These are phyloP conservation scores for Agrochola lychnidis DNA, from an alignment of 2,888 invertebrate genomes.

Conservation along the genomic window DNA sequence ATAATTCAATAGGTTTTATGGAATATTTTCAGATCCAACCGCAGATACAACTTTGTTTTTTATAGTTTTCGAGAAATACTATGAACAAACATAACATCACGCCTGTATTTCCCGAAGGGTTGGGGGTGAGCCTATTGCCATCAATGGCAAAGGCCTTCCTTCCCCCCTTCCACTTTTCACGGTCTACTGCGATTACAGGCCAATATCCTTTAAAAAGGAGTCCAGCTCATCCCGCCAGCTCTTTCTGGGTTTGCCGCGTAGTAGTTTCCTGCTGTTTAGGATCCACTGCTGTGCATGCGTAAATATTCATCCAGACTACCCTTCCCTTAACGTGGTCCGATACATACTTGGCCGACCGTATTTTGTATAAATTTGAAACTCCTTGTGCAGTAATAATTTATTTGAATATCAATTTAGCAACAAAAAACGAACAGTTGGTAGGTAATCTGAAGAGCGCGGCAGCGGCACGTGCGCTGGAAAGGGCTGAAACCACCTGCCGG, in stretches of 20 bases:
- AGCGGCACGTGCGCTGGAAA: slow-evolving; percentile 71
- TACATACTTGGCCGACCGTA: background rate
- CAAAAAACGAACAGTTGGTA: slow-evolving; percentile 51
- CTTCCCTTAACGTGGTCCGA: background rate
- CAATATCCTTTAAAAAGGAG: too few relatives aligned
- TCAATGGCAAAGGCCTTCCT: too few relatives aligned
- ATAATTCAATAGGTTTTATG: too few relatives aligned
- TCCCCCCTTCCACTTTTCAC: too few relatives aligned
- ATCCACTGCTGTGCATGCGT: too few relatives aligned
- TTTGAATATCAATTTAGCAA: slow-evolving; percentile 45
- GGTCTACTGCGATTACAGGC: background rate
- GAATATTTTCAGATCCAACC: too few relatives aligned
- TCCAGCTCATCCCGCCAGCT: background rate
- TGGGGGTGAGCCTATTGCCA: too few relatives aligned
- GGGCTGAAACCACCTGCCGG: slow-evolving; percentile 79
- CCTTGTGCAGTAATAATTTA: slow-evolving; percentile 1
- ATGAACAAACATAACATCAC: too few relatives aligned
- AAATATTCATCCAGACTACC: too few relatives aligned
- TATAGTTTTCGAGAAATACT: too few relatives aligned
- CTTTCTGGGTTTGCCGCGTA: background rate
- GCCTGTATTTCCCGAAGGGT: too few relatives aligned
- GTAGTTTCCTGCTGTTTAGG: background rate
- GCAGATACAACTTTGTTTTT: too few relatives aligned
- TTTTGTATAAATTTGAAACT: background rate
- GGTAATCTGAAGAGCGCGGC: slow-evolving; percentile 61